These are phyloP conservation scores for Enteromius mattozi DNA, from an alignment of 2,797 vertebrate species.

Conservation along the genomic window DNA sequence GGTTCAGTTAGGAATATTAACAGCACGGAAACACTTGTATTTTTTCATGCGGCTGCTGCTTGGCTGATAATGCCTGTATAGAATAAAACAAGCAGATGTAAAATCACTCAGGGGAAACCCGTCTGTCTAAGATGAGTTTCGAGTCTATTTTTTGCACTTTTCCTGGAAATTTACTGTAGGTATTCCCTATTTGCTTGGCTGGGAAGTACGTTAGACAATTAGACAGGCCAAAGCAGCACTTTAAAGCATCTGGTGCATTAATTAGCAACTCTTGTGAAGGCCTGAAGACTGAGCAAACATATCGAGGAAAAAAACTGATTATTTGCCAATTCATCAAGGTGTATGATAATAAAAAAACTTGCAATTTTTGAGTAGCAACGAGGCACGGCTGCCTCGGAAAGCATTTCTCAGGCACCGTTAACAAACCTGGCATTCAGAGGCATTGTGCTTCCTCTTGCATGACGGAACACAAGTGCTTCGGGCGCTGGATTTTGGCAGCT, in stretches of 20 bases:
- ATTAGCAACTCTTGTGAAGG: conserved; percentile 42
- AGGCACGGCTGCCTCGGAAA: conserved; percentile 12
- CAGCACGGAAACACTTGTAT: conserved; percentile 32
- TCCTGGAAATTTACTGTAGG: conserved; percentile 31
- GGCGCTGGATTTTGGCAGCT: conserved; percentile 62
- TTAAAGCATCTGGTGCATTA: conserved; percentile 40
- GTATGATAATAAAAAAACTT: conserved; percentile 8
- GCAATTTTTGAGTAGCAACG: not conserved
- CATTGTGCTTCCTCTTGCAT: conserved; percentile 64
- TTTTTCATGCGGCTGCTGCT: conserved; percentile 40
- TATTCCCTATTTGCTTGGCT: conserved; percentile 24
- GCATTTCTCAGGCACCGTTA: conserved; percentile 57
- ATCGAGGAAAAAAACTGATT: not conserved
- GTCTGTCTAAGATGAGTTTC: conserved; percentile 40
- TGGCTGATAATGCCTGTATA: conserved; percentile 30
- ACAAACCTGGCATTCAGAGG: conserved; percentile 63
- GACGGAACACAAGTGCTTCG: conserved; percentile 58
- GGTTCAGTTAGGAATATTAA: conserved; percentile 53
- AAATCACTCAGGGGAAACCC: conserved; percentile 43
- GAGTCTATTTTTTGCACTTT: not conserved
- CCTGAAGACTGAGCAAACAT: conserved; percentile 30
- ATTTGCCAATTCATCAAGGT: not conserved
- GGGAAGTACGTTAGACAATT: conserved; percentile 49
- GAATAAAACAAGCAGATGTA: conserved; percentile 44
- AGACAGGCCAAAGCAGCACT: conserved; percentile 36